Evolutionary conservation across 2,888 invertebrate species (phyloP).

Genomic region (Agrotis ipsilon): DNA sequence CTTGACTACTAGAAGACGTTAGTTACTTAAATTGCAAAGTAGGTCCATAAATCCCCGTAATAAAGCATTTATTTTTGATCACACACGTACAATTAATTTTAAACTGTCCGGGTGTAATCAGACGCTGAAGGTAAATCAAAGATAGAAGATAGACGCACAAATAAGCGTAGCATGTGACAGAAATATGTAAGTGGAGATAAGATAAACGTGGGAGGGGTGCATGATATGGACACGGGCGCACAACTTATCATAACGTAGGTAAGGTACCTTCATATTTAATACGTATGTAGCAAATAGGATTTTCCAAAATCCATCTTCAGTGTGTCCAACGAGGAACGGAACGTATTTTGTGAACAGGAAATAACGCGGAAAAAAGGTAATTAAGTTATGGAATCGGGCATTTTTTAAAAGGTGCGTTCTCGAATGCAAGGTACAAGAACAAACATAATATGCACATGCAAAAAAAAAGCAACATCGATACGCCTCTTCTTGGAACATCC

Average conservation of each 20-base stretch:
- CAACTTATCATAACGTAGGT: neutral
- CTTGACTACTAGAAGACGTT: constrained; percentile 15
- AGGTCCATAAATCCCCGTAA: constrained; percentile 6
- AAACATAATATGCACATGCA: too few species aligned
- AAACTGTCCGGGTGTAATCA: constrained; percentile 21
- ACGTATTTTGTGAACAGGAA: neutral
- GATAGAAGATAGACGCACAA: constrained; percentile 8
- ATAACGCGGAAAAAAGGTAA: neutral
- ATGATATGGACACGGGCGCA: neutral
- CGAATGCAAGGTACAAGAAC: too few species aligned
- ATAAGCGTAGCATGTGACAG: constrained; percentile 14
- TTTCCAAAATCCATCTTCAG: neutral
- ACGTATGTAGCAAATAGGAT: neutral
- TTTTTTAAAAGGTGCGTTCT: too few species aligned
- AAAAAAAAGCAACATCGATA: too few species aligned
- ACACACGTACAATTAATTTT: neutral
- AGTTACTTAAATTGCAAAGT: constrained; percentile 23
- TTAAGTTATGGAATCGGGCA: neutral
- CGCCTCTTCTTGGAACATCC: too few species aligned
- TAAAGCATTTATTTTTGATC: neutral
- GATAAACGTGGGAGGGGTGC: constrained; percentile 16
- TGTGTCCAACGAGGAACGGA: neutral
- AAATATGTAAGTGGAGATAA: constrained; percentile 42
- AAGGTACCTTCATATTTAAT: neutral
- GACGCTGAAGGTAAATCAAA: constrained; percentile 24